Conservation (phyloP, 1,140 invertebrate genomes). For the Bombus fervidus region DNA sequence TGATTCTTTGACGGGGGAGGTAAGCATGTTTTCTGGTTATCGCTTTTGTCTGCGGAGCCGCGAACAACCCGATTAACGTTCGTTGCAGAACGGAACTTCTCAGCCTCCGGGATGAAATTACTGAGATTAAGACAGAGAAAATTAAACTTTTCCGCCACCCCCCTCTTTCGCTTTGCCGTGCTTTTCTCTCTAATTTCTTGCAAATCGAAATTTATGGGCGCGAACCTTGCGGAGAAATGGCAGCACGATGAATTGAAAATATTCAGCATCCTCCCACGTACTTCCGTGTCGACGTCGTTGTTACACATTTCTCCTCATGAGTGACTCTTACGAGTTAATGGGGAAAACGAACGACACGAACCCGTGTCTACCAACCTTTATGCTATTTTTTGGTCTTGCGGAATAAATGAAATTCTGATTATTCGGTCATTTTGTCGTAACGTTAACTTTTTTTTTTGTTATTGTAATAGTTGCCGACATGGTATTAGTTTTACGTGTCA, state of each 20-base stretch:
- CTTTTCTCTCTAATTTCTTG: conserved; percentile 31
- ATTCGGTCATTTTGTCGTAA: too few species aligned
- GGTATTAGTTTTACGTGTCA: not conserved
- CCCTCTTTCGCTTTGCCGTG: not conserved
- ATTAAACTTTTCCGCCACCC: conserved; percentile 36
- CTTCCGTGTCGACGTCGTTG: not conserved
- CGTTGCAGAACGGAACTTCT: conserved; percentile 25
- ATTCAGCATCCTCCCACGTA: too few species aligned
- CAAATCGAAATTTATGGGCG: conserved; percentile 46
- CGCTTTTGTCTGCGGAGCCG: conserved; percentile 33
- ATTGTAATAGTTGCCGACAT: not conserved
- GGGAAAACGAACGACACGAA: not conserved
- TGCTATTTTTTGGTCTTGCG: not conserved
- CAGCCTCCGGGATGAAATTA: conserved; percentile 31
- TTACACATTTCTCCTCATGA: not conserved
- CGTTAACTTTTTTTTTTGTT: not conserved
- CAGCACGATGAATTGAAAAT: not conserved
- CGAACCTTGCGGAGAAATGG: not conserved
- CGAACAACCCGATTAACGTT: conserved; percentile 48
- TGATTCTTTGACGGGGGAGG: conserved; percentile 7
- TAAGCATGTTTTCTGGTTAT: conserved; percentile 38
- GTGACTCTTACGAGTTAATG: not conserved
- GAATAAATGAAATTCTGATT: not conserved
- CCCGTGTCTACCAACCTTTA: not conserved
- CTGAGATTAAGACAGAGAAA: conserved; percentile 47